Percentiles rank a stretch among this genome's conserved stretches.
phyloP scores from a whole-genome alignment of 2,113 vertebrate genomes.

The Cyanoliseus patagonus region DNA sequence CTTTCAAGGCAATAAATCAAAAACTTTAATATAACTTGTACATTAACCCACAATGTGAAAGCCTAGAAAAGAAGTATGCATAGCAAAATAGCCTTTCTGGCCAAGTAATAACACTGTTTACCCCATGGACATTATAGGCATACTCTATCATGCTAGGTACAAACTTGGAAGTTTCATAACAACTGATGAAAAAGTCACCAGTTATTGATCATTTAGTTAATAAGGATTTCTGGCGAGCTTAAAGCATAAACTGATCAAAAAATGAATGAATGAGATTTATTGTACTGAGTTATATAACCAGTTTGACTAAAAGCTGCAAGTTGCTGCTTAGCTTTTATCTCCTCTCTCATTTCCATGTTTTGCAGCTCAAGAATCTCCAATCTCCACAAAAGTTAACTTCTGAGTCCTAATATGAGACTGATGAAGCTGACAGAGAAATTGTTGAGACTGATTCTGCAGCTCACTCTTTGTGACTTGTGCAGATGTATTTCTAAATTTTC shows the following conservation, averaged over 20 bases:
- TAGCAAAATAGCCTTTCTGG: neutral
- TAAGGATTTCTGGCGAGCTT: constrained; percentile 2
- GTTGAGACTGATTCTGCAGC: constrained; percentile 28
- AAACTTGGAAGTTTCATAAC: constrained; percentile 2
- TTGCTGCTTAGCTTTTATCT: neutral
- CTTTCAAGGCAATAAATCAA: neutral
- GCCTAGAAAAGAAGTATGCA: neutral
- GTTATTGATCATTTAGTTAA: constrained; percentile 20
- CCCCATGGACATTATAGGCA: neutral
- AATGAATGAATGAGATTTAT: constrained; percentile 5
- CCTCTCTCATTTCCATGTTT: constrained; percentile 4
- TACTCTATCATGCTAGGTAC: neutral
- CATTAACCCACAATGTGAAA: neutral
- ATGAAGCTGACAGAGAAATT: constrained; percentile 48
- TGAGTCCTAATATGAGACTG: constrained; percentile 34
- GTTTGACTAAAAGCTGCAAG: neutral
- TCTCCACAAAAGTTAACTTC: constrained; percentile 45
- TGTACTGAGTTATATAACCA: neutral
- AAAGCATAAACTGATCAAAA: constrained; percentile 14
- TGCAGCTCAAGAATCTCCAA: neutral
- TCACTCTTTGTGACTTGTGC: constrained; percentile 70
- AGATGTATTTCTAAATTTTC: constrained; percentile 77
- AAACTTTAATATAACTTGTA: neutral
- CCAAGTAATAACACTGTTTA: neutral
- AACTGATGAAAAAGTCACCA: constrained; percentile 33